Percentiles rank a stretch among this genome's conserved stretches.
These are phyloP conservation scores for Etheostoma cragini DNA, from an alignment of 2,113 vertebrate genomes.

Conservation along the genomic window DNA sequence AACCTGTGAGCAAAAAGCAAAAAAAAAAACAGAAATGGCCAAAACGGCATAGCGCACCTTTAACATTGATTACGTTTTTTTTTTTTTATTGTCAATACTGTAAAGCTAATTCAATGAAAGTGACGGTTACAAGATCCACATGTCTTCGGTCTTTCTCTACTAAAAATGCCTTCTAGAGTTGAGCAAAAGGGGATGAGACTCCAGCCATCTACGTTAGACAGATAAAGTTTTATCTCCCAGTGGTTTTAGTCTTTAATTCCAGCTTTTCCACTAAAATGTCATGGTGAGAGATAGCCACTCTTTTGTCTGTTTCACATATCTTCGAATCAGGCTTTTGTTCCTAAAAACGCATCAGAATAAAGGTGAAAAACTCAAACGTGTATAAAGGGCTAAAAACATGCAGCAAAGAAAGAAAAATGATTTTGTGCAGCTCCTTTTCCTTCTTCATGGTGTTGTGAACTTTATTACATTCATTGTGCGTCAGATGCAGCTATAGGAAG, in stretches of 20 bases:
- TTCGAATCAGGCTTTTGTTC: neutral
- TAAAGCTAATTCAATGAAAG: too few species aligned
- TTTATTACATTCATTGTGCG: constrained; percentile 28
- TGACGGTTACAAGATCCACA: too few species aligned
- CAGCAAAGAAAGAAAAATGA: neutral
- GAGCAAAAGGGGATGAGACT: neutral
- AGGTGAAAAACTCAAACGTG: neutral
- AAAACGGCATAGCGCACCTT: too few species aligned
- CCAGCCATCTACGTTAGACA: neutral
- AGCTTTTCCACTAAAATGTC: neutral
- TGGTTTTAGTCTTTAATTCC: neutral
- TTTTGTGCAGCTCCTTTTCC: neutral
- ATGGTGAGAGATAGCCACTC: neutral
- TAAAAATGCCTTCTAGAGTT: too few species aligned
- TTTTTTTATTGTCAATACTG: too few species aligned
- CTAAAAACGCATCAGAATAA: neutral
- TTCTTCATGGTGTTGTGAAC: constrained; percentile 27
- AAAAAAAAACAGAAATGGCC: too few species aligned
- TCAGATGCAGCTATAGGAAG: neutral
- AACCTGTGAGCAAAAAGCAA: too few species aligned
- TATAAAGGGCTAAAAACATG: neutral
- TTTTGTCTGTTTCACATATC: neutral
- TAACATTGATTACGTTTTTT: too few species aligned
- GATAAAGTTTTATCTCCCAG: neutral
- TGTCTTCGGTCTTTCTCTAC: too few species aligned